These are phyloP conservation scores for Eupithecia subumbrata DNA, from an alignment of 2,888 invertebrate species.

Conservation along the genomic window DNA sequence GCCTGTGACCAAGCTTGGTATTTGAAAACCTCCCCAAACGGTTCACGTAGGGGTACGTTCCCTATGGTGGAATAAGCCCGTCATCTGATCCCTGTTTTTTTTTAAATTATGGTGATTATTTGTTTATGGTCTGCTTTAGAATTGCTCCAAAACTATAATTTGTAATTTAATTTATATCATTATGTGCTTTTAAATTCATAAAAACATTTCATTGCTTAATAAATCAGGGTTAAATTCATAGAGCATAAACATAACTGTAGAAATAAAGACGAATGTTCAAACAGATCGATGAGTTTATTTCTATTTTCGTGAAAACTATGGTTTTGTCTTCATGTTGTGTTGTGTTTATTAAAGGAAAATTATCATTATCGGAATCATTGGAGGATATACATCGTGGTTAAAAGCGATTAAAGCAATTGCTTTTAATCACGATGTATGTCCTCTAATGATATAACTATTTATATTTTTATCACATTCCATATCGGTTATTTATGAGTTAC, in stretches of 20 bases:
- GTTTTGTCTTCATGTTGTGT: neutral
- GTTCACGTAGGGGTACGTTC: too few relatives aligned
- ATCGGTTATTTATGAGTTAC: neutral
- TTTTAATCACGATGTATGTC: too few relatives aligned
- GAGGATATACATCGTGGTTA: neutral
- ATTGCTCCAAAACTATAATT: neutral
- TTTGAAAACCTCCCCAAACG: too few relatives aligned
- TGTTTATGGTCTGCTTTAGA: neutral
- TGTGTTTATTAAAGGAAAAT: neutral
- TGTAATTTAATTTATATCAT: too few relatives aligned
- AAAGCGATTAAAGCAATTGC: too few relatives aligned
- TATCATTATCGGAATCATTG: neutral
- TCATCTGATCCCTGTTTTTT: neutral
- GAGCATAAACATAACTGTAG: neutral
- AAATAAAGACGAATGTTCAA: neutral
- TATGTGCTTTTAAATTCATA: too few relatives aligned
- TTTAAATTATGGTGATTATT: neutral
- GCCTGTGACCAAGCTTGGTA: too few relatives aligned
- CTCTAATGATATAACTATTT: too few relatives aligned
- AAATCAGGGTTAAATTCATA: neutral
- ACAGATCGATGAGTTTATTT: neutral
- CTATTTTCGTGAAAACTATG: neutral
- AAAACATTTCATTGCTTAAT: neutral
- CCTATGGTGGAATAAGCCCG: too few relatives aligned
- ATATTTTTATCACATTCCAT: slow-evolving; percentile 3